phyloP scores from a whole-genome alignment of 2,113 vertebrate genomes.

The Tragulus kanchil region DNA sequence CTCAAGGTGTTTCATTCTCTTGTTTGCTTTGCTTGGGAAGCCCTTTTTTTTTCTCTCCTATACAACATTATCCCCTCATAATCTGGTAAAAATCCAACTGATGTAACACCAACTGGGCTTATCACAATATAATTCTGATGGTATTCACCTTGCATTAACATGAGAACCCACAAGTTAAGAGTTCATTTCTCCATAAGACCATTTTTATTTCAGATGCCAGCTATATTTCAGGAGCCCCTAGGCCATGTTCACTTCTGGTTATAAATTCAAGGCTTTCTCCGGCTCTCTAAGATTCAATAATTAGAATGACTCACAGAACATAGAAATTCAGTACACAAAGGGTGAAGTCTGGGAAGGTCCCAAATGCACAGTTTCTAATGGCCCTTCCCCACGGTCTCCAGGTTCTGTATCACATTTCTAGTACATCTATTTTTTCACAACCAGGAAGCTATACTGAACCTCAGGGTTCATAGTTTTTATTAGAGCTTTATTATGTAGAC shows the following conservation, averaged over 20 bases:
- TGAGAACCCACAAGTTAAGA: background rate
- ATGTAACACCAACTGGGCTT: background rate
- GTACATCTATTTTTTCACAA: background rate
- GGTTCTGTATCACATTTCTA: background rate
- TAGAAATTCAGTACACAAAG: background rate
- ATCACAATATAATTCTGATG: background rate
- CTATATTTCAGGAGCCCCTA: background rate
- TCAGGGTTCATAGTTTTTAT: background rate
- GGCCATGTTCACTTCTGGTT: background rate
- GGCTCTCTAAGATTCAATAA: background rate
- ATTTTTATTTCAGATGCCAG: background rate
- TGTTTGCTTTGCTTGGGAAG: background rate
- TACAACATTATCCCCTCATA: background rate
- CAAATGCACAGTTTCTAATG: background rate
- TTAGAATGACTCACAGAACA: background rate
- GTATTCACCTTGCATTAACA: background rate
- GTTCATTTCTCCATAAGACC: background rate
- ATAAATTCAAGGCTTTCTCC: background rate
- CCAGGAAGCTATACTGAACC: background rate
- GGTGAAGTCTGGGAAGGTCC: background rate
- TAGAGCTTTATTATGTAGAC: background rate
- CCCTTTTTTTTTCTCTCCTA: background rate
- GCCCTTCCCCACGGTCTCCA: background rate
- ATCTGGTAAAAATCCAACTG: background rate
- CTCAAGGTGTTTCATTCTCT: background rate